These are phyloP conservation scores for Andrena bicolor DNA, from an alignment of 2,888 invertebrate genomes.

Conservation along the genomic window DNA sequence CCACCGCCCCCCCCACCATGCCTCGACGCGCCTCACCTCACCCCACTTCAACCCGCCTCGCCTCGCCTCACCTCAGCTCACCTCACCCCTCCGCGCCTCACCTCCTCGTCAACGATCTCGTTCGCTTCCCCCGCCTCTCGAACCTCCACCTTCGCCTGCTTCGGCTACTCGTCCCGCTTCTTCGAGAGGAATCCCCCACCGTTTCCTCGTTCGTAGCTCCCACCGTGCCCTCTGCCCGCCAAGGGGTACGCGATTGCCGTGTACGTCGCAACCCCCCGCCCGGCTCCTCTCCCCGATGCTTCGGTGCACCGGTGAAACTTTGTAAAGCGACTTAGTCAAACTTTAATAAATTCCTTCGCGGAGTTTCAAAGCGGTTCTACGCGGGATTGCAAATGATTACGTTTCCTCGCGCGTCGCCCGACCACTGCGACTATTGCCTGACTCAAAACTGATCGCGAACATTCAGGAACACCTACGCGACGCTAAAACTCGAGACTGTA, in stretches of 20 bases:
- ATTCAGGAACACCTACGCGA: too few species aligned
- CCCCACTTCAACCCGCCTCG: slow-evolving; percentile 10
- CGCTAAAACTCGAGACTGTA: too few species aligned
- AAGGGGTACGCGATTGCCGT: slow-evolving; percentile 27
- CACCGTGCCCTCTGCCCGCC: slow-evolving; percentile 42
- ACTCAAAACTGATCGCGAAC: too few species aligned
- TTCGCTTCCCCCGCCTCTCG: slow-evolving; percentile 27
- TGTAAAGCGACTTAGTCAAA: slow-evolving; percentile 84
- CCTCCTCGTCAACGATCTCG: slow-evolving; percentile 42
- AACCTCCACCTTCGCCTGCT: slow-evolving; percentile 45
- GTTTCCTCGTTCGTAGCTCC: slow-evolving; percentile 45
- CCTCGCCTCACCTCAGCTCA: slow-evolving; percentile 1
- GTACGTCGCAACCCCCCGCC: slow-evolving; percentile 30
- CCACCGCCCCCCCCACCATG: slow-evolving; percentile 12
- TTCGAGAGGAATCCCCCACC: slow-evolving; percentile 56
- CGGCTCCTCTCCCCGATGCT: slow-evolving; percentile 36
- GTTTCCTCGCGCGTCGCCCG: slow-evolving; percentile 69
- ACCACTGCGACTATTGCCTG: not conserved
- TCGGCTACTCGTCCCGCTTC: slow-evolving; percentile 48
- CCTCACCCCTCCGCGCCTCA: not conserved
- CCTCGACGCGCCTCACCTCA: not conserved
- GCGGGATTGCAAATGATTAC: slow-evolving; percentile 81
- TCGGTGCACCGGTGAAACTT: slow-evolving; percentile 76
- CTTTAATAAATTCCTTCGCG: slow-evolving; percentile 84
- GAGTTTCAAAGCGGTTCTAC: slow-evolving; percentile 81